Evolutionary conservation across 2,888 invertebrate genomes (phyloP), one percentile per base, ranked within the genome.

Genomic region (Epinotia bilunana): DNA sequence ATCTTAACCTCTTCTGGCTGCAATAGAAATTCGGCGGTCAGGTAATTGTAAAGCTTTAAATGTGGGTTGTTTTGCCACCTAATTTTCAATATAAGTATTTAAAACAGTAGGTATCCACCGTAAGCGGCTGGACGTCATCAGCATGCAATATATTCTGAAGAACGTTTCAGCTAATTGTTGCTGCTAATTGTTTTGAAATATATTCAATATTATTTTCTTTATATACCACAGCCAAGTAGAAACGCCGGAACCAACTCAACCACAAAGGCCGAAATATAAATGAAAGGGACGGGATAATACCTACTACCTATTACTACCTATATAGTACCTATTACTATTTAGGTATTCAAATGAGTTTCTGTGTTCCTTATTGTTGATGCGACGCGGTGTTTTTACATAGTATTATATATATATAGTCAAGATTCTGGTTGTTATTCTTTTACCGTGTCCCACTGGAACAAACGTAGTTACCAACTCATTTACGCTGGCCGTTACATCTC

Each of bases 21-120:
- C 53, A 67, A 65, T 53, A 67, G 6, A 61, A 73, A 73, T 67
- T 49, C 55, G 71, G 62, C 55, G 62, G 58, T 53, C 53, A 61
- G 61, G 39, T 67, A 67, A 61, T 55, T 43, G 73, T 20, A 20
- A 61, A 11, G 43, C 53, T 61, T 71, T 33, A 49, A 73, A 58
- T 49, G 64, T 33, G 33, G 49, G 55, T 20, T n/a, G 39, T 20
- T 62, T 23, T 20, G 11, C 9, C 23, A 58, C 18, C 23, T 2
- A 12, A 58, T 58, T 20, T 28, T 28, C 60, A 60, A 16, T 4
- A 28, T 60, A 60, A 60, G 60, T 60, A 33, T 60, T 33, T 28
- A 33, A 60, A 33, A 1, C 20, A n/a, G n/a, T n/a, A 16, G 16
- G 7, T 60, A 60, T 0, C 7, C 7, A 33, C 6, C 33, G 33